Percentiles rank a stretch among this genome's conserved stretches.
phyloP scores from a whole-genome alignment of 1,140 invertebrate species.

The Microplitis demolitor region DNA sequence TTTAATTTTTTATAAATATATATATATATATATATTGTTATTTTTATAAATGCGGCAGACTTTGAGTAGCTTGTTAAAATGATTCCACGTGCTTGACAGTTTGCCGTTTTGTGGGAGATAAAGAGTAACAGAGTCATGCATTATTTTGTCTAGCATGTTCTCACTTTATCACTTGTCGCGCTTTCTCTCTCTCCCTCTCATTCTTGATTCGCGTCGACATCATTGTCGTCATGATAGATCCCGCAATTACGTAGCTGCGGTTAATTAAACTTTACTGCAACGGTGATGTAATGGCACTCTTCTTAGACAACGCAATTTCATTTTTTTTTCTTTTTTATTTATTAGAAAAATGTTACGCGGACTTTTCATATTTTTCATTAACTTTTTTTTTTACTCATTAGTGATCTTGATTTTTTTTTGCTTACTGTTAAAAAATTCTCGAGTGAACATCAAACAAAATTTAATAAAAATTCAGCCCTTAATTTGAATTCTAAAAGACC shows the following conservation, averaged over 20 bases:
- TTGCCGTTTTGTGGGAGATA: no score
- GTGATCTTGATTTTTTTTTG: no score
- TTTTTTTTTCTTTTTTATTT: not conserved
- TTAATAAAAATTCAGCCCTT: no score
- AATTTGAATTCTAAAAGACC: no score
- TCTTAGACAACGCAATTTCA: not conserved
- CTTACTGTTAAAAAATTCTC: no score
- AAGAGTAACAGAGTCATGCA: not conserved
- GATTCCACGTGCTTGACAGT: slow-evolving; percentile 21
- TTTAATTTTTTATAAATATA: slow-evolving; percentile 7
- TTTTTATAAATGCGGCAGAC: not conserved
- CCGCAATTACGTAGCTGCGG: slow-evolving; percentile 16
- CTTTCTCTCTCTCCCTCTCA: no score
- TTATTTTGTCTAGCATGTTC: no score
- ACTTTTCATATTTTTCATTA: no score
- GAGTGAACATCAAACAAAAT: no score
- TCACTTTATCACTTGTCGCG: not conserved
- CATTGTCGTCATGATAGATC: not conserved
- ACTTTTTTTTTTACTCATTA: no score
- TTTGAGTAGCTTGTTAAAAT: slow-evolving; percentile 26
- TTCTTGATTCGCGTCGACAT: not conserved
- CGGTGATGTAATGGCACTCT: not conserved
- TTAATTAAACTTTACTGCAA: slow-evolving; percentile 17
- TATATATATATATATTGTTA: no score
- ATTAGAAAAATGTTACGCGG: not conserved